These are phyloP conservation scores for Pygoscelis antarcticus DNA, from an alignment of 2,113 vertebrate genomes.

Conservation along the genomic window DNA sequence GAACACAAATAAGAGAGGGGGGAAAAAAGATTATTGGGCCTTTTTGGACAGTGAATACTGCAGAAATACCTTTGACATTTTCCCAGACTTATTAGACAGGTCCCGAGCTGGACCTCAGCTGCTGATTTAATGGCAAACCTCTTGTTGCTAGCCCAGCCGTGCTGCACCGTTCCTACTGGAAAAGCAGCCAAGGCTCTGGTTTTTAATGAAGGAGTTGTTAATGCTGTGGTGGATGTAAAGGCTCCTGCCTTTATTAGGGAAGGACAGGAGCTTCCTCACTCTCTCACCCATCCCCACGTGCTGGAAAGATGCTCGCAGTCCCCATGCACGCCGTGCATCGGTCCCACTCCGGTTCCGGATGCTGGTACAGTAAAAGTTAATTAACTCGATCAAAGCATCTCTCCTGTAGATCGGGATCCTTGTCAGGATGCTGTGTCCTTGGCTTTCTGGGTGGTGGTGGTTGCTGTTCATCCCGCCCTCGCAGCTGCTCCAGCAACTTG, in stretches of 20 bases:
- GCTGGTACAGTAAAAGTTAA: background rate
- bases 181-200: background rate
- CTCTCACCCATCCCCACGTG: background rate
- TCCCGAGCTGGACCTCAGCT: background rate
- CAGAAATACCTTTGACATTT: slow-evolving; percentile 42
- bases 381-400: background rate
- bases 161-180: background rate
- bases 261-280: background rate
- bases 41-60: background rate
- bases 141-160: background rate
- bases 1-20: background rate
- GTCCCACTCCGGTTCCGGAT: background rate
- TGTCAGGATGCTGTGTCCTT: background rate
- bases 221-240: background rate
- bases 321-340: accelerated
- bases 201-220: slow-evolving; percentile 11
- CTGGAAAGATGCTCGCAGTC: background rate
- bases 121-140: slow-evolving; percentile 7
- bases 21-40: background rate
- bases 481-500: background rate
- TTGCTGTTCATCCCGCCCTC: background rate
- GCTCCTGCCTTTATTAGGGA: background rate
- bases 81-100: background rate
- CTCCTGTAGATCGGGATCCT: background rate
- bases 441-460: background rate